Evolutionary conservation across 2,888 invertebrate genomes (phyloP).

Genomic region (Rhamnusium bicolor): DNA sequence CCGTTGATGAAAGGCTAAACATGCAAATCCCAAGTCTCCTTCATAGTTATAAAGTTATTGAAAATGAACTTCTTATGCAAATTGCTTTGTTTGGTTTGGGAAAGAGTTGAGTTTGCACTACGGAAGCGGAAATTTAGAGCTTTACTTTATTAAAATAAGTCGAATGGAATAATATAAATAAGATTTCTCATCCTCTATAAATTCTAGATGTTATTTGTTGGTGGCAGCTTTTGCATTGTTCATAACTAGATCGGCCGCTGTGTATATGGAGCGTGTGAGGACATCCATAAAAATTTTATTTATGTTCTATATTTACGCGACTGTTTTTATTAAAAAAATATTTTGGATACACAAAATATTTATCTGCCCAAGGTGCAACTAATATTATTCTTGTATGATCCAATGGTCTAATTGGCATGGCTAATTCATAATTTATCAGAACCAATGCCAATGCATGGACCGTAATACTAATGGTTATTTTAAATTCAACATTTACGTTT

Average conservation of each 20-base stretch:
- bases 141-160: constrained; percentile 35
- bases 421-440: too few relatives aligned
- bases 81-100: constrained; percentile 34
- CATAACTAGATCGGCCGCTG: too few relatives aligned
- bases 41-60: constrained; percentile 31
- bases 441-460: background rate
- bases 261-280: too few relatives aligned
- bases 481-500: background rate
- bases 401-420: too few relatives aligned
- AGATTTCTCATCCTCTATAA: constrained; percentile 6
- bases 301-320: background rate
- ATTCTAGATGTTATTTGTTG: background rate
- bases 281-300: too few relatives aligned
- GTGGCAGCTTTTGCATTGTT: background rate
- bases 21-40: constrained; percentile 18
- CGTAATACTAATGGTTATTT: background rate
- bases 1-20: constrained; percentile 21
- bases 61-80: constrained; percentile 38
- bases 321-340: too few relatives aligned
- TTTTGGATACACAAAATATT: too few relatives aligned
- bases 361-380: too few relatives aligned
- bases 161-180: constrained; percentile 35
- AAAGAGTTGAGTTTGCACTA: constrained; percentile 13
- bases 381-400: too few relatives aligned
- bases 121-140: constrained; percentile 28